These are phyloP conservation scores for Xyrichtys novacula DNA, from an alignment of 2,797 vertebrate genomes.

Conservation along the genomic window DNA sequence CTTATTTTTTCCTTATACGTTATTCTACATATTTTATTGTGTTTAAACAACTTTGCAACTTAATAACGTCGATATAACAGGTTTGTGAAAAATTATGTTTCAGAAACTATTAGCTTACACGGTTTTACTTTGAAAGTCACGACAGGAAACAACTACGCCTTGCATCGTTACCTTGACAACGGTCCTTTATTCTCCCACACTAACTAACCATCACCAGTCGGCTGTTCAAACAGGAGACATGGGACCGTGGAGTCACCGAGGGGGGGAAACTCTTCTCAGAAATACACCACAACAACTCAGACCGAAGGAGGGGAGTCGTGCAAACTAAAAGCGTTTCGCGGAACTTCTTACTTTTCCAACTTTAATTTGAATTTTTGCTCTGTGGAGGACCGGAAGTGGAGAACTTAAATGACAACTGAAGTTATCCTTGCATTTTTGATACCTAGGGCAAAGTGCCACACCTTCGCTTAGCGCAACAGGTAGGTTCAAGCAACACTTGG, in stretches of 20 bases:
- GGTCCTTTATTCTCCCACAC: slow-evolving; percentile 28
- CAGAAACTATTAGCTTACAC: not conserved
- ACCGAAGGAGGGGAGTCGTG: not conserved
- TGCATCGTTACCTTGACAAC: not conserved
- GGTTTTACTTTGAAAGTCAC: slow-evolving; percentile 54
- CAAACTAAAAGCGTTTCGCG: not conserved
- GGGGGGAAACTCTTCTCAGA: slow-evolving; percentile 55
- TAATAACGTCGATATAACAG: too few species aligned
- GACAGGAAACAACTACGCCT: slow-evolving; percentile 40
- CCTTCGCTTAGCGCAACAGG: slow-evolving; percentile 83
- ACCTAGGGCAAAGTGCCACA: slow-evolving; percentile 83
- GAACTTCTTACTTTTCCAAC: not conserved
- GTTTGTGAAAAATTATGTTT: too few species aligned
- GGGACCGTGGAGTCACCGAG: slow-evolving; percentile 73
- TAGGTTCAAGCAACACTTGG: slow-evolving; percentile 51
- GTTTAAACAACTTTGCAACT: too few species aligned
- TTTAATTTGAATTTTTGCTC: not conserved
- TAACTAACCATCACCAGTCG: slow-evolving; percentile 55
- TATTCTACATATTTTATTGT: too few species aligned
- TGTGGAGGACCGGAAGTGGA: slow-evolving; percentile 44
- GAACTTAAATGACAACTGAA: slow-evolving; percentile 74
- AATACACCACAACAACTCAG: slow-evolving; percentile 44
- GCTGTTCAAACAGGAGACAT: slow-evolving; percentile 75
- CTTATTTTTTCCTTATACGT: too few species aligned
- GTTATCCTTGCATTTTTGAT: slow-evolving; percentile 72